Evolutionary conservation across 2,888 invertebrate species (phyloP), one percentile per base, ranked within the genome.

Genomic region (Leuctra nigra): DNA sequence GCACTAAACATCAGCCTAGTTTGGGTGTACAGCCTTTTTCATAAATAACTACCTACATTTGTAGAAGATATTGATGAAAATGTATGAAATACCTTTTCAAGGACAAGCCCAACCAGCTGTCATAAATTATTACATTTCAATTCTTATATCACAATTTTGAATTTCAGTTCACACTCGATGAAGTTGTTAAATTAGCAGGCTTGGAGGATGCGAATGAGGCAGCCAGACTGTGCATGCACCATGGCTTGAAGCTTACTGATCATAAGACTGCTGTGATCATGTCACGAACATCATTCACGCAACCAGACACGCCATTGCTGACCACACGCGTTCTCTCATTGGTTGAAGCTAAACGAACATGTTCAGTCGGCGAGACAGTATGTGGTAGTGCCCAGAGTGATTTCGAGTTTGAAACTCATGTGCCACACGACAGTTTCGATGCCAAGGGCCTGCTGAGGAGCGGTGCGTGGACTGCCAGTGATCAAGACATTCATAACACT

Each of bases 361-460:
- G 33, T 11, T 50, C 50, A 1, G 35, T 35, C 3, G 50, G 33
- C 1, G 35, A n/a, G 2, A 18, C 35, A 18, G 50, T 50, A 11
- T 35, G 50, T 35, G 50, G 50, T 2, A 18, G 50, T 2, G 18
- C 7, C 20, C 18, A 29, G 50, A 16, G 35, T 20, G 20, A 33
- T 13, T 9, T 22, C 9, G 50, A 33, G 11, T 50, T 35, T 22
- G 20, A 35, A 6, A 3, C 33, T 13, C 50, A 50, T 13, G 20
- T 33, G 1, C 50, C 50, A 7, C 50, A 50, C 50, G 35, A 50
- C 50, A 50, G 50, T 35, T 50, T 50, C n/a, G 50, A 50, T 35
- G 35, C 13, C 20, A 18, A 20, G 20, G 50, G 50, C 2, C 9
- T 50, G 35, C 16, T 50, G 35, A 50, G 35, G 20, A 3, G 13